phyloP scores from a whole-genome alignment of 2,888 invertebrate genomes.

The Nomada goodeniana region DNA sequence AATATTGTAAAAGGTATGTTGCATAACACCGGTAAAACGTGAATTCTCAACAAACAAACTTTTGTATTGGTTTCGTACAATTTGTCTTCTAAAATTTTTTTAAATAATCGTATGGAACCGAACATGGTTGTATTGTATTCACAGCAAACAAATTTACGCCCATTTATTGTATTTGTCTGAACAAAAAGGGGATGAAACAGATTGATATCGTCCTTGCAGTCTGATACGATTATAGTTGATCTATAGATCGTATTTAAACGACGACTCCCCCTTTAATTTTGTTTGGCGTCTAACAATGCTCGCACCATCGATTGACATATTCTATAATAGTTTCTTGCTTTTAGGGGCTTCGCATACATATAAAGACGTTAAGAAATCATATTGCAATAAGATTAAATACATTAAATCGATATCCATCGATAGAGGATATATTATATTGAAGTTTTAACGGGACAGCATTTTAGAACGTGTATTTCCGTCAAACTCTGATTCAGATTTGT shows the following conservation, averaged over 20 bases:
- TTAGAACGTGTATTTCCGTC: background rate
- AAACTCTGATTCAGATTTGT: constrained; percentile 31
- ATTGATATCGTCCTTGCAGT: constrained; percentile 2
- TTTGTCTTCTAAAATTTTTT: background rate
- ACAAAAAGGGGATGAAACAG: background rate
- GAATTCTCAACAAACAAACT: background rate
- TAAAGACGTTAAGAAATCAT: constrained; percentile 23
- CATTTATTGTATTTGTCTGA: constrained; percentile 25
- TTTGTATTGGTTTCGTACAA: constrained; percentile 18
- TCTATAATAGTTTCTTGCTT: constrained; percentile 25
- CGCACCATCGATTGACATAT: constrained; percentile 15
- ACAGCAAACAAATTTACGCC: constrained; percentile 5
- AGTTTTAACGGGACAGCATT: constrained; percentile 9
- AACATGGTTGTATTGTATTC: constrained; percentile 1
- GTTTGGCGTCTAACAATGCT: constrained; percentile 1
- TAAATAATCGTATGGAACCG: background rate
- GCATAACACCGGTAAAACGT: background rate
- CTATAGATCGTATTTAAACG: constrained; percentile 9
- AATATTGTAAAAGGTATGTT: background rate
- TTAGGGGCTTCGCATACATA: constrained; percentile 21
- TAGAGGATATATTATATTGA: background rate
- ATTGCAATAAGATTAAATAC: constrained; percentile 10
- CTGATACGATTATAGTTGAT: constrained; percentile 4
- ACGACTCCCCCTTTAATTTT: constrained; percentile 10
- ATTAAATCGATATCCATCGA: constrained; percentile 23